Evolutionary conservation across 2,888 invertebrate genomes (phyloP), one percentile per base, ranked within the genome.

Genomic region (Gymnosoma rotundatum): DNA sequence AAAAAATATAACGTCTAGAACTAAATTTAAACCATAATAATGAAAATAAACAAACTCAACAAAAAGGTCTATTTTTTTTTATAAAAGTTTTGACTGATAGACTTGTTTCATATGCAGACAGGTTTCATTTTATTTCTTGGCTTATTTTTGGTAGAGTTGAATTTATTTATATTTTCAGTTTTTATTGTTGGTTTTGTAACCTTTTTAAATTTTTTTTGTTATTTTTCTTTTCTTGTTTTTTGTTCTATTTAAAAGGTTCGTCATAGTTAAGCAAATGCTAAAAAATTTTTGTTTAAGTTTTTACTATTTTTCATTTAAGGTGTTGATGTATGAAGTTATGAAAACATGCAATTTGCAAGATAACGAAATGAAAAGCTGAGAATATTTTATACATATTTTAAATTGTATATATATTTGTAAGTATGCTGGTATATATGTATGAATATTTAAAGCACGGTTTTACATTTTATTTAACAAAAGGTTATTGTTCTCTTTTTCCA

Each of bases 21-120:
- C 42, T 64, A 70, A 70, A 81, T 70, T 75, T 81, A 81, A 81
- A 81, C 64, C 76, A 76, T 76, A 60, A 78, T 45, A 76, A 50
- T 42, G 36, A 61, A 63, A 66, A 67, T 38, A 38, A 54, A 58
- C 54, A 60, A 66, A 66, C 48, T 20, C 36, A 79, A 50, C 58
- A 70, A 45, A n/a, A 69, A 20, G n/a, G n/a, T n/a, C 56, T 73
- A n/a, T 76, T 67, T 81, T 78, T 69, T 81, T 61, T 52, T 78
- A 66, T 81, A 85, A 86, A 86, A 87, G 87, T 88, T 88, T 89
- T 91, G 90, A 90, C 89, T 90, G 90, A 90, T 90, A 90, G 89
- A 91, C 89, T 89, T 89, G 90, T 91, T 90, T 89, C 87, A 83
- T 86, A 87, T 86, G 88, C 84, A 88, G 90, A 90, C 91, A 91